Evolutionary conservation across 1,140 invertebrate genomes (phyloP), one percentile per base, ranked within the genome.

Genomic region (Nasonia vitripennis): DNA sequence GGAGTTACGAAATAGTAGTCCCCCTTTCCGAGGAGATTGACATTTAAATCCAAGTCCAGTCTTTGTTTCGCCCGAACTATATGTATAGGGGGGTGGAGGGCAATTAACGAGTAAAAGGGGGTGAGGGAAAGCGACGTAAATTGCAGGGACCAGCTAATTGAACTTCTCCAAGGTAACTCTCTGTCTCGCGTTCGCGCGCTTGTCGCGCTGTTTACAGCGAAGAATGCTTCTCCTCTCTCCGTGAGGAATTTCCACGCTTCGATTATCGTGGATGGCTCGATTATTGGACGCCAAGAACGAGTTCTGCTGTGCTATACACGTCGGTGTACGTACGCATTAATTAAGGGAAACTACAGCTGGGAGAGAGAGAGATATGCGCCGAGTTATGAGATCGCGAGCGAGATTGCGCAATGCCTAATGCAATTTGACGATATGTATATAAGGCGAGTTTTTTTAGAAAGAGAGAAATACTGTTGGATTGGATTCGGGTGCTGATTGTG

Each of bases 31-130:
- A 37, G 23, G 23, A 51, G 67, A 81, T 81, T 81, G 67, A 71
- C 79, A 48, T 81, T 81, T 73, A 81, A 81, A 81, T 81, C 37
- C 14, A 81, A 81, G 41, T 81, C 34, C 41, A 48, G 41, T 9
- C 70, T 34, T 71, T 71, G 70, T 71, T 71, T n/a, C 27, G 1
- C 20, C 37, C 62, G 17, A 62, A 62, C 55, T 20, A 62, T 5
- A 2, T 62, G 0, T 3, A n/a, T 6, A 20, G 20, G 7, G 67
- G 7, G 41, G 41, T 7, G 41, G 41, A 10, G 41, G 7, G 5
- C 79, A 71, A 41, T 81, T 71, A 71, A 71, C n/a, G n/a, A 27
- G 31, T 6, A 45, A 71, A 71, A 17, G 23, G 41, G 55, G 7
- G 4, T 27, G 67, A 62, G 55, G 2, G 55, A 62, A 62, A 79